Percentiles rank a stretch among this genome's conserved stretches.
phyloP scores from a whole-genome alignment of 2,797 vertebrate genomes.

The Periparus ater region DNA sequence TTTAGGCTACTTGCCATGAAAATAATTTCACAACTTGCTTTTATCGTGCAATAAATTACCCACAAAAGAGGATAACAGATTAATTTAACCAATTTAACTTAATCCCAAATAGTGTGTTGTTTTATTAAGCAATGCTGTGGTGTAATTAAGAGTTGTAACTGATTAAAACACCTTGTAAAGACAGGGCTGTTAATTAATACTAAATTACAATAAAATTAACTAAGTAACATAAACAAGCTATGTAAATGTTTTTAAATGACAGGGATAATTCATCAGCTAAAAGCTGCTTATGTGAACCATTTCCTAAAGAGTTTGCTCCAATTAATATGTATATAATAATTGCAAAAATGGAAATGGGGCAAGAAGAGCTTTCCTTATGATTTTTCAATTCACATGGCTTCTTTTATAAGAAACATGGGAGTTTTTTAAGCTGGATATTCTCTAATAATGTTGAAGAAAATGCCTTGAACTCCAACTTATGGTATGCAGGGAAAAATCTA shows the following conservation, averaged over 20 bases:
- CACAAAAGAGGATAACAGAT: background rate
- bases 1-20: background rate
- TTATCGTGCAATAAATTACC: background rate
- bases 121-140: slow-evolving; percentile 31
- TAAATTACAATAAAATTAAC: slow-evolving; percentile 44
- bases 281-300: background rate
- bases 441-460: background rate
- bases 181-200: slow-evolving; percentile 33
- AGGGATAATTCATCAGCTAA: background rate
- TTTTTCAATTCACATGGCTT: background rate
- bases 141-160: slow-evolving; percentile 31
- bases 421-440: background rate
- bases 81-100: slow-evolving; percentile 32
- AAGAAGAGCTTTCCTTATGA: background rate
- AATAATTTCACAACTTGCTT: background rate
- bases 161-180: slow-evolving; percentile 13
- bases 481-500: background rate
- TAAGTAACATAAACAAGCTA: background rate
- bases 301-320: background rate
- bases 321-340: background rate
- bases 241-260: background rate
- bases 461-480: background rate
- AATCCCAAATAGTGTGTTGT: background rate
- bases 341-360: background rate
- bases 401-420: background rate